These are phyloP conservation scores for Drosophila formosana DNA, from an alignment of 2,888 invertebrate genomes.

Conservation along the genomic window DNA sequence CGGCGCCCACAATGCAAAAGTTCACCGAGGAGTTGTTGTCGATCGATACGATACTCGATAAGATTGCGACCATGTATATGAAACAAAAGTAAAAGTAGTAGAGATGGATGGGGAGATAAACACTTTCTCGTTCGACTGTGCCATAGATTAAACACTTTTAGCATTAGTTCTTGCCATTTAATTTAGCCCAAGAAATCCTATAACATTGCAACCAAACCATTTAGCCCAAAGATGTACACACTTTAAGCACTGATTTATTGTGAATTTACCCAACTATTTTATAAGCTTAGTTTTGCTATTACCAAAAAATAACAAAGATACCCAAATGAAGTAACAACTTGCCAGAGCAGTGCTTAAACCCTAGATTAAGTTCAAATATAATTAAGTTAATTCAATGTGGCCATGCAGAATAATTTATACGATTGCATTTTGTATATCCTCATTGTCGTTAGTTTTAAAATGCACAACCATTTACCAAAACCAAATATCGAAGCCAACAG, in stretches of 20 bases:
- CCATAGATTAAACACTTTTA: slow-evolving; percentile 61
- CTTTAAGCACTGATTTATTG: slow-evolving; percentile 40
- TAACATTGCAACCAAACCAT: slow-evolving; percentile 61
- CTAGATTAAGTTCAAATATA: slow-evolving; percentile 25
- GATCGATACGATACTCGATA: slow-evolving; percentile 91
- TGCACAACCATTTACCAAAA: slow-evolving; percentile 28
- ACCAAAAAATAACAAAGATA: slow-evolving; percentile 49
- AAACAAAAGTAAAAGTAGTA: slow-evolving; percentile 73
- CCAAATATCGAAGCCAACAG: slow-evolving; percentile 33
- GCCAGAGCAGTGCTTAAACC: slow-evolving; percentile 60
- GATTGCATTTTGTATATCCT: slow-evolving; percentile 53
- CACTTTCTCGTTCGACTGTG: slow-evolving; percentile 43
- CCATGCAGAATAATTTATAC: slow-evolving; percentile 49
- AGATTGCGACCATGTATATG: slow-evolving; percentile 83
- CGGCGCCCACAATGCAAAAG: slow-evolving; percentile 91
- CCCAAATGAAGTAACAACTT: slow-evolving; percentile 51
- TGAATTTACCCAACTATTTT: slow-evolving; percentile 35
- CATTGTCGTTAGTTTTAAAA: slow-evolving; percentile 14
- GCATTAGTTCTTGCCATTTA: slow-evolving; percentile 74
- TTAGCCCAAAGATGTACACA: slow-evolving; percentile 65
- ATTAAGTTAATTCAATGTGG: slow-evolving; percentile 58
- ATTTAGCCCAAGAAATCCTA: slow-evolving; percentile 39
- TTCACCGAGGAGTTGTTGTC: slow-evolving; percentile 91
- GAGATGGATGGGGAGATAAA: not conserved
- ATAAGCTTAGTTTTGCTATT: slow-evolving; percentile 38